These are phyloP conservation scores for Caranx ignobilis DNA, from an alignment of 2,113 vertebrate species.

Conservation along the genomic window DNA sequence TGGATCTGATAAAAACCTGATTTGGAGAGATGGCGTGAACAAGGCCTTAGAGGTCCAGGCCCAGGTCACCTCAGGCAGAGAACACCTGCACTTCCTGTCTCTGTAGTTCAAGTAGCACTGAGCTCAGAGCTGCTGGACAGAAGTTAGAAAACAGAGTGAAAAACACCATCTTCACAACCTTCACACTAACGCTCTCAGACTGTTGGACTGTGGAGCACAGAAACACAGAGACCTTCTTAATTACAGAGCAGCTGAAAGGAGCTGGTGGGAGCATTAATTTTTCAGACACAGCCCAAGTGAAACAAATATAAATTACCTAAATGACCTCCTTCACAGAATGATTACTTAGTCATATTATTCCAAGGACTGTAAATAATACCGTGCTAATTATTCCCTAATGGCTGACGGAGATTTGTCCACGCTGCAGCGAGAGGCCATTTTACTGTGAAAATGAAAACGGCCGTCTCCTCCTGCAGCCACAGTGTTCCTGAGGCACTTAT, in stretches of 20 bases:
- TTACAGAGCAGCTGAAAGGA: neutral
- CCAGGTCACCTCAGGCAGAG: no score
- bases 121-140: no score
- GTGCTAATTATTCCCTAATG: neutral
- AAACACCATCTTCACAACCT: no score
- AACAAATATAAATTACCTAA: constrained; percentile 14
- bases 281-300: constrained; percentile 6
- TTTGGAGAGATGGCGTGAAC: no score
- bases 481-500: neutral
- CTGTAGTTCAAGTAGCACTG: no score
- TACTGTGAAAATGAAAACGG: neutral
- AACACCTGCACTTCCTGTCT: no score
- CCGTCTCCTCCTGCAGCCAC: neutral
- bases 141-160: no score
- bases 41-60: no score
- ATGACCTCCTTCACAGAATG: neutral
- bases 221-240: neutral
- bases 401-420: neutral
- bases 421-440: neutral
- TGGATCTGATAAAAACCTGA: no score
- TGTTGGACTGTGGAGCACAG: no score
- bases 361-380: constrained; percentile 1
- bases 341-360: constrained; percentile 8
- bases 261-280: neutral
- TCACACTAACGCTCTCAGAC: no score